Percentiles rank a stretch among this genome's conserved stretches.
Evolutionary conservation across 2,888 invertebrate species (phyloP).

Genomic region (Aphodius granarius): DNA sequence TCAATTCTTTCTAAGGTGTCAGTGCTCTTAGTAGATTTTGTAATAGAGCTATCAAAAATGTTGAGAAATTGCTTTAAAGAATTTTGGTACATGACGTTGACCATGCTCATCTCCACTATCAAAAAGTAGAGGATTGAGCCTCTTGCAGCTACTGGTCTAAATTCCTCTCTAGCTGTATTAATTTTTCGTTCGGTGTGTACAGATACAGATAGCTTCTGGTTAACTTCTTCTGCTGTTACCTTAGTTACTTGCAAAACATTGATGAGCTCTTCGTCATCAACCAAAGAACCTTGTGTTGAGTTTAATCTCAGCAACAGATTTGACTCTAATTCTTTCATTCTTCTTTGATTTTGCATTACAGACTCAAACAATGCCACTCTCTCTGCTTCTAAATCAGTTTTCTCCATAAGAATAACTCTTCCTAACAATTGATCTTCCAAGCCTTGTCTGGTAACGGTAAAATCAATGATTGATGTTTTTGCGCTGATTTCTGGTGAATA

Average conservation of each 20-base stretch:
- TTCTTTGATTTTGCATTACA: constrained; percentile 93
- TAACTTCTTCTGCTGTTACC: constrained; percentile 91
- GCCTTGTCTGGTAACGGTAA: constrained; percentile 94
- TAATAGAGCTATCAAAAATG: constrained; percentile 92
- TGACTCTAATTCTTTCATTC: constrained; percentile 94
- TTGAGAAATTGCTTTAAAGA: constrained; percentile 91
- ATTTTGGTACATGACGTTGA: constrained; percentile 96
- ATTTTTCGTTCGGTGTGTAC: constrained; percentile 95
- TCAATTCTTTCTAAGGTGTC: constrained; percentile 84
- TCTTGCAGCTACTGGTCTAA: constrained; percentile 90
- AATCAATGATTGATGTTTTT: constrained; percentile 95
- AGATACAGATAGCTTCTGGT: constrained; percentile 88
- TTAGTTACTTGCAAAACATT: constrained; percentile 81
- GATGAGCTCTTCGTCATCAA: constrained; percentile 94
- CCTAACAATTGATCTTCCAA: constrained; percentile 93
- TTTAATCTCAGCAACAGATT: constrained; percentile 89
- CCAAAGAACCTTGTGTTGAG: constrained; percentile 90
- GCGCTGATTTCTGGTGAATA: constrained; percentile 97
- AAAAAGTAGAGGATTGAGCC: constrained; percentile 95
- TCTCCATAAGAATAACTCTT: constrained; percentile 94
- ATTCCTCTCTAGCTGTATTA: constrained; percentile 91
- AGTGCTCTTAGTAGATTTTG: constrained; percentile 83
- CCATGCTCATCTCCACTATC: constrained; percentile 96
- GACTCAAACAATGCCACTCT: constrained; percentile 91
- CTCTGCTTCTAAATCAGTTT: constrained; percentile 93